Percentiles rank a stretch among this genome's conserved stretches.
Conservation (phyloP, 2,888 invertebrate species). For the Sphaeridia pumilis region DNA sequence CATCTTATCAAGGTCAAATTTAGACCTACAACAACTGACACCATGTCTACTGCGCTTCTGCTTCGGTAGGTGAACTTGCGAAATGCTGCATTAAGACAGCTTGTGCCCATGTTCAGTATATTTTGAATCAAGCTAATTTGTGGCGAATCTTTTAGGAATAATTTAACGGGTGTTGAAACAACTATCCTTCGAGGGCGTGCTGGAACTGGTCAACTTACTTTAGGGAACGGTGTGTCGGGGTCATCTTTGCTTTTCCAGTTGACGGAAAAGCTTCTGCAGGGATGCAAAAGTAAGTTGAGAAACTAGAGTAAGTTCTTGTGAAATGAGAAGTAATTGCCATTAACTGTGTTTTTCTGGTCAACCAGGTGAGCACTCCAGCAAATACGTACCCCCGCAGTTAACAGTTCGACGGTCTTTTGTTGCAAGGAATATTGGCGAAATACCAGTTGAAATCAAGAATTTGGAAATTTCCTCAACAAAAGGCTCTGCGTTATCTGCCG, state of each 20-base stretch:
- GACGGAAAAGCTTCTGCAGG: constrained; percentile 51
- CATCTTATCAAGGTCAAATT: constrained; percentile 36
- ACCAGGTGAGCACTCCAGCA: constrained; percentile 39
- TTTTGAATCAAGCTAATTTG: background rate
- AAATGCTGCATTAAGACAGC: background rate
- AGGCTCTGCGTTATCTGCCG: constrained; percentile 34
- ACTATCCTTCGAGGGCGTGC: constrained; percentile 72
- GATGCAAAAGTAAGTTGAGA: constrained; percentile 47
- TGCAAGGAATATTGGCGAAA: constrained; percentile 79
- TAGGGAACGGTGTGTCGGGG: constrained; percentile 76
- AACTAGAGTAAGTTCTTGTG: background rate
- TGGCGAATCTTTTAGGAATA: constrained; percentile 54
- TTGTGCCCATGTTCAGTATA: background rate
- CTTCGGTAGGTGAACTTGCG: constrained; percentile 17
- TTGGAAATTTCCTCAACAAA: constrained; percentile 33
- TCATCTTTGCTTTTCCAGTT: constrained; percentile 66
- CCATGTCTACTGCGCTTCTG: constrained; percentile 33
- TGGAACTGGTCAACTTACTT: constrained; percentile 71
- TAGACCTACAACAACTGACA: constrained; percentile 30
- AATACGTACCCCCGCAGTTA: constrained; percentile 49
- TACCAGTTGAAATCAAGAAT: constrained; percentile 57
- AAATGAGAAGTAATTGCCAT: background rate
- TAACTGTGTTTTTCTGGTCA: constrained; percentile 14
- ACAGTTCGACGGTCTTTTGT: constrained; percentile 69
- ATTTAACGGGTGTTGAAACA: constrained; percentile 81